Evolutionary conservation across 1,140 invertebrate species (phyloP).

Genomic region (Acromyrmex echinatior): DNA sequence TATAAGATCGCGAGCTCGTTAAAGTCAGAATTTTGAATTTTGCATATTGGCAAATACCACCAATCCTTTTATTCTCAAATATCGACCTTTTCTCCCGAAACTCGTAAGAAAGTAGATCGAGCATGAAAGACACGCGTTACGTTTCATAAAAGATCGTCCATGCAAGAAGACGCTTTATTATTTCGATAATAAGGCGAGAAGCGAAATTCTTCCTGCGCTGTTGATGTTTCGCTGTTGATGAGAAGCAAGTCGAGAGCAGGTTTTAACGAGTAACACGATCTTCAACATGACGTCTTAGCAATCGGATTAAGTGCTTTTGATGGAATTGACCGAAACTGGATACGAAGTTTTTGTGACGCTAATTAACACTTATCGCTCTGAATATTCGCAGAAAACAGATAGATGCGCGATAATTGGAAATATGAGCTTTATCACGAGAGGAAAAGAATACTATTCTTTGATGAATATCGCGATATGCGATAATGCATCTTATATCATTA

Average conservation of each 20-base stretch:
- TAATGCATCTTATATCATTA: neutral
- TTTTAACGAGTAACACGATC: constrained; percentile 25
- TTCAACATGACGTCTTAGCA: constrained; percentile 26
- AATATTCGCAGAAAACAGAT: constrained; percentile 11
- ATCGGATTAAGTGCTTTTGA: constrained; percentile 41
- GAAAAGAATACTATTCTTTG: neutral
- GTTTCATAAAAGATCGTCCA: neutral
- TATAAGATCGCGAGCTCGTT: neutral
- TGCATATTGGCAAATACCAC: neutral
- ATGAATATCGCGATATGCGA: neutral
- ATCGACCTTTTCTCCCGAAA: neutral
- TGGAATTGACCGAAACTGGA: constrained; percentile 55
- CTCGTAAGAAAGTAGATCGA: neutral
- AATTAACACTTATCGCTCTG: constrained; percentile 50
- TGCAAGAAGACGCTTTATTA: neutral
- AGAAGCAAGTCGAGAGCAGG: neutral
- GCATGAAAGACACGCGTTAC: neutral
- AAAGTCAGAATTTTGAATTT: constrained; percentile 6
- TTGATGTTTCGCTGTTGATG: neutral
- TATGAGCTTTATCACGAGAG: neutral
- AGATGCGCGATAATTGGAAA: neutral
- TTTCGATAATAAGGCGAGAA: neutral
- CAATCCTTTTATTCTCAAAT: neutral
- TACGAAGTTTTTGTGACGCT: constrained; percentile 26
- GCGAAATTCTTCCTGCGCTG: neutral